Evolutionary conservation across 2,888 invertebrate species (phyloP).

Genomic region (Drosophila crucigera): DNA sequence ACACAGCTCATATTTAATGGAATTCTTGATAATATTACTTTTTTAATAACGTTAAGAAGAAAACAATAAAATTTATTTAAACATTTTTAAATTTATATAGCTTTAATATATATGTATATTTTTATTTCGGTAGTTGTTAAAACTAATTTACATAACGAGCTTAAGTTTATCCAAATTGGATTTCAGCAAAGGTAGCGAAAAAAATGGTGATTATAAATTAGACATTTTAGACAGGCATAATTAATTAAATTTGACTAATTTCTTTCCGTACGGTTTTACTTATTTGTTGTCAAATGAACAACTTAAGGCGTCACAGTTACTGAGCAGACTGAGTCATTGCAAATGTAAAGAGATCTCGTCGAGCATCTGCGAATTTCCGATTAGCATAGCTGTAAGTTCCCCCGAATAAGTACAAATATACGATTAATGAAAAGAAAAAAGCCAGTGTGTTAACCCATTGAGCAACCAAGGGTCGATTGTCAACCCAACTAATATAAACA

Average conservation of each 20-base stretch:
- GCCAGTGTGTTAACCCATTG: constrained; percentile 55
- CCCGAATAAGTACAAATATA: constrained; percentile 6
- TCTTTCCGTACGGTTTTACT: background rate
- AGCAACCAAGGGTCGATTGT: constrained; percentile 31
- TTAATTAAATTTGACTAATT: background rate
- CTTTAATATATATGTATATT: too few species aligned
- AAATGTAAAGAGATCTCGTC: background rate
- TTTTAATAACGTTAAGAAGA: background rate
- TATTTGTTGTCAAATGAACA: background rate
- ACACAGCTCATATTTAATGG: background rate
- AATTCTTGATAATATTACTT: background rate
- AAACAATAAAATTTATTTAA: background rate
- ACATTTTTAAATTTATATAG: background rate
- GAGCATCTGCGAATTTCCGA: background rate
- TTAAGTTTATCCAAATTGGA: background rate
- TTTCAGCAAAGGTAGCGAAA: background rate
- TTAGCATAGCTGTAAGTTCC: background rate
- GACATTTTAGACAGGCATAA: background rate
- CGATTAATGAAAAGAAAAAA: constrained; percentile 7
- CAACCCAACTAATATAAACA: constrained; percentile 63
- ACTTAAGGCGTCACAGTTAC: background rate
- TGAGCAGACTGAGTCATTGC: background rate
- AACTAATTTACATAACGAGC: background rate
- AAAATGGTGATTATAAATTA: background rate
- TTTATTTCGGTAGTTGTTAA: background rate